Evolutionary conservation across 2,888 invertebrate genomes (phyloP).

Genomic region (Philereme vetulata): DNA sequence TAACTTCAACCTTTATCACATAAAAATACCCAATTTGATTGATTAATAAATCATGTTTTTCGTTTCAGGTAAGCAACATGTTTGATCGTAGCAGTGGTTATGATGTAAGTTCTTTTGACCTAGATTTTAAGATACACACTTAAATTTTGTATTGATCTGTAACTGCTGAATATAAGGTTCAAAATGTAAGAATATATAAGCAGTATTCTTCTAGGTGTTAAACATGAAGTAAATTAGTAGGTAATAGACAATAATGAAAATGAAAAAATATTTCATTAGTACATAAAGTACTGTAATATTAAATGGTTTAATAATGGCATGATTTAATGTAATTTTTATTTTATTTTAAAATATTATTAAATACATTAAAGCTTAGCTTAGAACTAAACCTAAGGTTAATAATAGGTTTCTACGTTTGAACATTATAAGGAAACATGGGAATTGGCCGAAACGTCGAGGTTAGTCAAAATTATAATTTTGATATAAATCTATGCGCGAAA

Average conservation of each 20-base stretch:
- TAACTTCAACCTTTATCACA: too few species aligned
- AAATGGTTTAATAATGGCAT: neutral
- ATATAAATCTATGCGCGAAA: too few species aligned
- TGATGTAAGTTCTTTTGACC: slow-evolving; percentile 19
- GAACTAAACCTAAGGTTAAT: too few species aligned
- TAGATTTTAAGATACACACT: slow-evolving; percentile 6
- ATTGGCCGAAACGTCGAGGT: too few species aligned
- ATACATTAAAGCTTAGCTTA: too few species aligned
- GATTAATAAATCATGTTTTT: slow-evolving; percentile 19
- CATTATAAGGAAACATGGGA: too few species aligned
- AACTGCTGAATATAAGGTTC: neutral
- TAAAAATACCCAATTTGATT: neutral
- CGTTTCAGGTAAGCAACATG: slow-evolving; percentile 28
- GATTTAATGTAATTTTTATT: neutral
- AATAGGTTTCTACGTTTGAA: too few species aligned
- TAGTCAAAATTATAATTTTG: too few species aligned
- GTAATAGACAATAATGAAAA: too few species aligned
- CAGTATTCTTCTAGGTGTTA: neutral
- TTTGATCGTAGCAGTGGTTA: slow-evolving; percentile 15
- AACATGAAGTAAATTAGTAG: neutral
- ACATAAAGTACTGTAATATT: neutral
- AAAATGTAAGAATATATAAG: neutral
- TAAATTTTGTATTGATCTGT: neutral
- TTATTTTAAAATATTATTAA: too few species aligned
- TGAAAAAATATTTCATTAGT: too few species aligned